Evolutionary conservation across 1,140 invertebrate species (phyloP), one percentile per base, ranked within the genome.

Genomic region (Trichonephila inaurata): DNA sequence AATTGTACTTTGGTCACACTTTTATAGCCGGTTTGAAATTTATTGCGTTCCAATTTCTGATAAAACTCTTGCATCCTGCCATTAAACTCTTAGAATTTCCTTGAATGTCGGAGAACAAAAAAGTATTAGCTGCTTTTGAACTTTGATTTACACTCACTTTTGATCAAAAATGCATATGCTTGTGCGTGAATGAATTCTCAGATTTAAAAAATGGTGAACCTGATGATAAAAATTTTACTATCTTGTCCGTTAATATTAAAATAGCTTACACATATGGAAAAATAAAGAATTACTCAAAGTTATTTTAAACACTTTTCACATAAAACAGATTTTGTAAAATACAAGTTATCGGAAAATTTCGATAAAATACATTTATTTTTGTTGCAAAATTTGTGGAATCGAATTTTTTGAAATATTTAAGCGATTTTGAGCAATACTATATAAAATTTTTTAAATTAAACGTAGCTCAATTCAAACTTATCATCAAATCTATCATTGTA

Each of bases 21-120:
- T 77, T 77, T 77, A 77, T 77, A 19, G 72, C 72, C 72, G 7
- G 28, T 77, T 77, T 33, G 72, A 77, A 28, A 77, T 77, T 77
- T 77, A 77, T 77, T 77, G 28, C 72, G 72, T 77, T 77, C 72
- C 72, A 77, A 77, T 77, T 77, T 77, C 72, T 77, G 12, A 77
- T 77, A 77, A 77, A 77, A 64, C 10, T 77, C 33, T 77, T 33
- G 28, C 72, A 77, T 77, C 72, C 72, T 77, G 72, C 16, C 28
- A 28, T 33, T 77, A 77, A 77, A 77, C 33, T 28, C 33, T 77
- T 16, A 77, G 28, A 24, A 7, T 77, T 77, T 77, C 72, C 72
- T 77, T 77, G 72, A 77, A 77, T 12, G 18, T 14, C 12, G 33
- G 72, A 19, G 66, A 77, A 77, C 72, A 19, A 77, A 77, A 77